phyloP scores from a whole-genome alignment of 2,888 invertebrate genomes.

The Spodoptera picta region DNA sequence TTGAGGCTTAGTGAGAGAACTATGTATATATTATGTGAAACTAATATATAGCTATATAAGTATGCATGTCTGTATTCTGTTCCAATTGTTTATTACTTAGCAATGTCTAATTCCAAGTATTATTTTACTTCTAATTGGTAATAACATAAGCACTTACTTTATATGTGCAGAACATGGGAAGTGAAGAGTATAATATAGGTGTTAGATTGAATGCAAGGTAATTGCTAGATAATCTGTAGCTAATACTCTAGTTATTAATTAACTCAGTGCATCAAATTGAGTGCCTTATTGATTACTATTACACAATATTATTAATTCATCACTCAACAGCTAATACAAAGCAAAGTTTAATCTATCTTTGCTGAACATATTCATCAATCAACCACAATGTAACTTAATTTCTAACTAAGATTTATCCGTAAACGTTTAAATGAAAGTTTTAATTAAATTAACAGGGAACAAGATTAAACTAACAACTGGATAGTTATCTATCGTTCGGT shows the following conservation, averaged over 20 bases:
- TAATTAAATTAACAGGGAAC: slow-evolving; percentile 42
- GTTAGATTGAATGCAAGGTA: too few relatives aligned
- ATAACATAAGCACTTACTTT: too few relatives aligned
- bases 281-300: too few relatives aligned
- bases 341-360: slow-evolving; percentile 1
- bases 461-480: slow-evolving; percentile 39
- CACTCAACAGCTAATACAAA: background rate
- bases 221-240: too few relatives aligned
- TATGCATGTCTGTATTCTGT: slow-evolving; percentile 10
- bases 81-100: too few relatives aligned
- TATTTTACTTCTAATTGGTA: too few relatives aligned
- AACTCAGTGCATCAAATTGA: too few relatives aligned
- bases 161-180: background rate
- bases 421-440: slow-evolving; percentile 40
- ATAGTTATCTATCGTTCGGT: slow-evolving; percentile 40
- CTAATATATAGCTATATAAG: slow-evolving; percentile 5
- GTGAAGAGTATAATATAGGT: too few relatives aligned
- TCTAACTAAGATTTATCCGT: slow-evolving; percentile 33
- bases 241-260: too few relatives aligned
- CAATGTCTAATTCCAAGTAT: too few relatives aligned
- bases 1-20: slow-evolving; percentile 9
- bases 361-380: slow-evolving; percentile 7
- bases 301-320: background rate
- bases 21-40: background rate
- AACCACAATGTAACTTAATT: slow-evolving; percentile 23